Evolutionary conservation across 2,113 vertebrate species (phyloP).

Genomic region (Odocoileus virginianus): DNA sequence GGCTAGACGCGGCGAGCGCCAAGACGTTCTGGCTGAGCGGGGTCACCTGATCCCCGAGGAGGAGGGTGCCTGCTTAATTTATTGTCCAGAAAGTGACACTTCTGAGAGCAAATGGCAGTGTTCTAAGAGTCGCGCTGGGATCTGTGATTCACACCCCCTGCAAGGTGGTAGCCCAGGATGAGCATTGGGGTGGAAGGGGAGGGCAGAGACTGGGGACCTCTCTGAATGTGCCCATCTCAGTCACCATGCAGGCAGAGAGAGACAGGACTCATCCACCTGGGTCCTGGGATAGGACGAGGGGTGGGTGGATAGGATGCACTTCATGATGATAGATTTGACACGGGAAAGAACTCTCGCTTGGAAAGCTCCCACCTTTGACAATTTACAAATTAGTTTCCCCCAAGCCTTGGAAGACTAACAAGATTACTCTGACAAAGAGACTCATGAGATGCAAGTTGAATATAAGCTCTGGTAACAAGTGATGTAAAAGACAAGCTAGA

Average conservation of each 20-base stretch:
- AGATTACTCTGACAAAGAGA: neutral
- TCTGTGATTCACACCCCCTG: fast-evolving
- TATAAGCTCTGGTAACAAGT: neutral
- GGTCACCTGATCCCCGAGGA: too few relatives aligned
- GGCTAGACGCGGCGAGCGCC: fast-evolving
- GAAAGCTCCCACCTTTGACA: neutral
- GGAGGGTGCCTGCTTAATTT: neutral
- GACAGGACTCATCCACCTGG: fast-evolving
- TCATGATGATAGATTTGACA: fast-evolving
- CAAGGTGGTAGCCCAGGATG: fast-evolving
- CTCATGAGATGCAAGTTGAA: too few relatives aligned
- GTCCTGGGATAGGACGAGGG: fast-evolving
- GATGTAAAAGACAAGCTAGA: neutral
- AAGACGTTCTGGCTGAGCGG: fast-evolving
- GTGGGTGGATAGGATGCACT: fast-evolving
- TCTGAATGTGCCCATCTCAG: neutral
- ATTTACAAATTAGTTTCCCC: neutral
- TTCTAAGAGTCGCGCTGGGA: fast-evolving
- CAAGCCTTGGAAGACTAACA: neutral
- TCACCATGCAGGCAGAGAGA: neutral
- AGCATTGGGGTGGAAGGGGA: neutral
- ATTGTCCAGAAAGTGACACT: neutral
- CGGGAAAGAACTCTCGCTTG: neutral
- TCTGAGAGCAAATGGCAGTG: fast-evolving
- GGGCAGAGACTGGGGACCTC: fast-evolving